A percentile compares a stretch with the other conserved stretches of the same genome.
Evolutionary conservation across 23 tunicate species (phyloP).

Genomic region (Diplosoma virens): DNA sequence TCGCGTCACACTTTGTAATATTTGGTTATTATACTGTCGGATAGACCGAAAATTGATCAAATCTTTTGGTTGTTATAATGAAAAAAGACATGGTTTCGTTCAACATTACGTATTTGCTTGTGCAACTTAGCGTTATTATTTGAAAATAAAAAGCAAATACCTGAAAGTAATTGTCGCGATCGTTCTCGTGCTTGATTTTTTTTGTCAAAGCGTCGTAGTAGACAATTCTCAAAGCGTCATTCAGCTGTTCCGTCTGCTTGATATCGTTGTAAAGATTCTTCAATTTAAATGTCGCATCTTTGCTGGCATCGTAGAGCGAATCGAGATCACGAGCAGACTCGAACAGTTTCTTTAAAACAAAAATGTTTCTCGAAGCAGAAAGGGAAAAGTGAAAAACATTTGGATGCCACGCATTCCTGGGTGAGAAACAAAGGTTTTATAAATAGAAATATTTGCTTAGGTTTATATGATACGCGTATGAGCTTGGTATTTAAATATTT

Average conservation of each 20-base stretch:
- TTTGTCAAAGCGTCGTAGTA: constrained; percentile 80
- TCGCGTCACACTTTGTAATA: constrained; percentile 55
- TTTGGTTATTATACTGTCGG: neutral
- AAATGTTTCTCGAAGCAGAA: neutral
- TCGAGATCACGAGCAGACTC: constrained; percentile 68
- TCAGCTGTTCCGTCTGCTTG: constrained; percentile 45
- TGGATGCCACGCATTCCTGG: too few relatives aligned
- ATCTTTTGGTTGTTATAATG: too few relatives aligned
- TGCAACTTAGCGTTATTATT: too few relatives aligned
- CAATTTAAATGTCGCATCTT: constrained; percentile 49
- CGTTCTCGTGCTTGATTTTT: constrained; percentile 79
- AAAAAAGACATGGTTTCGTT: too few relatives aligned
- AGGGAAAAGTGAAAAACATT: too few relatives aligned
- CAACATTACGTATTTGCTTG: too few relatives aligned
- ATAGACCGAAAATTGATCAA: neutral
- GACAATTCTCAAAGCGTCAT: constrained; percentile 41
- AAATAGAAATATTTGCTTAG: too few relatives aligned
- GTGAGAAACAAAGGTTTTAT: too few relatives aligned
- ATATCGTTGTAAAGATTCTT: constrained; percentile 69
- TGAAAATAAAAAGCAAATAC: too few relatives aligned
- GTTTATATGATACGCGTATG: too few relatives aligned
- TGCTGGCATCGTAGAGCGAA: constrained; percentile 49
- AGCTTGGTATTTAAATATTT: too few relatives aligned
- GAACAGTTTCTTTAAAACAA: constrained; percentile 53
- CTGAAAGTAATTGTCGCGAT: constrained; percentile 74